Evolutionary conservation across 2,888 invertebrate genomes (phyloP).

Genomic region (Sinodicranocentrus sp.): DNA sequence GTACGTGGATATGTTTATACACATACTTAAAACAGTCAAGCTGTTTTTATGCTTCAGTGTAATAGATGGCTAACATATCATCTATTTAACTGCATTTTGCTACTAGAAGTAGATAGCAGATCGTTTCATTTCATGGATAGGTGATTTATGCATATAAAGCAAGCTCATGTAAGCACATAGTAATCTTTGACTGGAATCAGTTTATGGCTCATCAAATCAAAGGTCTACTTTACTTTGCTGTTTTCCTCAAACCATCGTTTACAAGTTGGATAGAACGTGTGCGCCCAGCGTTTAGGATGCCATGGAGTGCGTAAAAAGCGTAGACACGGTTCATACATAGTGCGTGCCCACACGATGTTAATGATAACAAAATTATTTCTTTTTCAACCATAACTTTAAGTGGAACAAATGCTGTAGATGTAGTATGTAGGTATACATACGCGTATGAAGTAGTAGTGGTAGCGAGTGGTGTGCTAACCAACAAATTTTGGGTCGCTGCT

Average conservation of each 20-base stretch:
- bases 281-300: no score
- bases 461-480: no score
- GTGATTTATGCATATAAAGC: constrained; percentile 53
- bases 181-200: constrained; percentile 59
- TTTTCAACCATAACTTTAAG: no score
- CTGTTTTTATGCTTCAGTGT: neutral
- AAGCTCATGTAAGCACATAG: constrained; percentile 20
- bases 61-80: constrained; percentile 7
- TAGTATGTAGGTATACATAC: no score
- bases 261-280: no score
- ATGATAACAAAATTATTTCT: no score
- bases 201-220: constrained; percentile 59
- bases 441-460: no score
- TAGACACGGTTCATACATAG: no score
- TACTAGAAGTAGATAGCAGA: constrained; percentile 38
- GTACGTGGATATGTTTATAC: constrained; percentile 23
- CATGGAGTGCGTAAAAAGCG: neutral
- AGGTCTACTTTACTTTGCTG: constrained; percentile 34
- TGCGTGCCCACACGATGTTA: no score
- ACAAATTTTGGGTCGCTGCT: no score
- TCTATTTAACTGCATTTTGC: constrained; percentile 34
- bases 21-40: constrained; percentile 50
- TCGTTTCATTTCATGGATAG: constrained; percentile 62
- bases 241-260: constrained; percentile 25
- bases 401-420: no score